Evolutionary conservation across 2,113 vertebrate genomes (phyloP).

Genomic region (Morphnarchus princeps): DNA sequence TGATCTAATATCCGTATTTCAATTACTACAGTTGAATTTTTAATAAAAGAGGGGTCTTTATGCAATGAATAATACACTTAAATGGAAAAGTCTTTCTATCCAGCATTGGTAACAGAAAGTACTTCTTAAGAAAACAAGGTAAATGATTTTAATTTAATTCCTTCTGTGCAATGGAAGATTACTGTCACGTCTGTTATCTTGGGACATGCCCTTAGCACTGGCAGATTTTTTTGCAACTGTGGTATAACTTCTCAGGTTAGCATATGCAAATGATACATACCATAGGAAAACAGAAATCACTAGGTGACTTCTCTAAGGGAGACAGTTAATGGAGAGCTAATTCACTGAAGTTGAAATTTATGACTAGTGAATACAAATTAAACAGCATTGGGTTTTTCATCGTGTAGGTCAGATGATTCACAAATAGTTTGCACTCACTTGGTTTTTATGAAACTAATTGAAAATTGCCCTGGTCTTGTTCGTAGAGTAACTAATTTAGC

Average conservation of each 20-base stretch:
- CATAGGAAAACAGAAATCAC: background rate
- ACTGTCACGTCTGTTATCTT: background rate
- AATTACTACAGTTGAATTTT: background rate
- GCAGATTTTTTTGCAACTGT: background rate
- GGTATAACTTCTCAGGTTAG: background rate
- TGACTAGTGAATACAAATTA: background rate
- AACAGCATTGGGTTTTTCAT: background rate
- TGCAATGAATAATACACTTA: background rate
- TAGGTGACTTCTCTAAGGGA: background rate
- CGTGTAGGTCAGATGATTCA: background rate
- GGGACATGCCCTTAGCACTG: background rate
- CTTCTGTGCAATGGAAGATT: background rate
- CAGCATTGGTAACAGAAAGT: background rate
- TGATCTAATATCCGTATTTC: background rate
- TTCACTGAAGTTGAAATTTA: background rate
- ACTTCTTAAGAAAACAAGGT: background rate
- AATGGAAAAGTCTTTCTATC: background rate
- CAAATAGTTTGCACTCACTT: background rate
- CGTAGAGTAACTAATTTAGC: background rate
- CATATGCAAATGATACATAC: background rate
- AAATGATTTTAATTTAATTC: background rate
- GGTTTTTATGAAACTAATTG: background rate
- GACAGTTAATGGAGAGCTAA: background rate
- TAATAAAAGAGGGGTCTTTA: background rate
- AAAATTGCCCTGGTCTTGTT: background rate